Conservation (phyloP, 2,888 invertebrate genomes). For the Acleris laterana region DNA sequence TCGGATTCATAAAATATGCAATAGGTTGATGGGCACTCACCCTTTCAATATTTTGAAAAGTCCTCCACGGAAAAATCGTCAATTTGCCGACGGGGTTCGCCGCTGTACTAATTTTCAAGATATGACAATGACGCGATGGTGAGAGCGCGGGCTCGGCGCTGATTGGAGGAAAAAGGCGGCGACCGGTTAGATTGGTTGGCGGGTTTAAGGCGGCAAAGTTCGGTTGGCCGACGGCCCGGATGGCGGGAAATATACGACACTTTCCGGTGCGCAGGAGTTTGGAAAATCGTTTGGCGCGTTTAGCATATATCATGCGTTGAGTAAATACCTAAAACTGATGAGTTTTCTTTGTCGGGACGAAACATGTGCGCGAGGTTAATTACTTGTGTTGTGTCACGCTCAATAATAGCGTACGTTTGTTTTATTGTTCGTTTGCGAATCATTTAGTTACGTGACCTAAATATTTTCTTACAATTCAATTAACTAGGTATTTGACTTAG, state of each 20-base stretch:
- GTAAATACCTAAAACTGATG: slow-evolving; percentile 23
- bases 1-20: slow-evolving; percentile 35
- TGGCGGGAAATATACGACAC: slow-evolving; percentile 79
- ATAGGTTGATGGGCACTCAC: slow-evolving; percentile 58
- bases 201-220: slow-evolving; percentile 81
- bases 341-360: slow-evolving; percentile 21
- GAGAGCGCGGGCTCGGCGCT: slow-evolving; percentile 78
- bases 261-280: slow-evolving; percentile 78
- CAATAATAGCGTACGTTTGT: slow-evolving; percentile 9
- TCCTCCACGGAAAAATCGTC: slow-evolving; percentile 75
- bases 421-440: slow-evolving; percentile 17
- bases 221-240: slow-evolving; percentile 80
- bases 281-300: slow-evolving; percentile 78
- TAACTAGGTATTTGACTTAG: neutral
- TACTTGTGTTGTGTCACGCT: slow-evolving; percentile 10
- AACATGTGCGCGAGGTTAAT: slow-evolving; percentile 20
- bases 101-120: slow-evolving; percentile 83
- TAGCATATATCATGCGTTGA: slow-evolving; percentile 55
- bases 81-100: slow-evolving; percentile 82
- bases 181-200: slow-evolving; percentile 67
- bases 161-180: slow-evolving; percentile 82
- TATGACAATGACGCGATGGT: slow-evolving; percentile 82
- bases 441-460: neutral
- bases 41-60: slow-evolving; percentile 61
- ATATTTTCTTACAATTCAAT: neutral